Conservation (phyloP, 2,888 invertebrate genomes). For the Drosophila tripunctata region DNA sequence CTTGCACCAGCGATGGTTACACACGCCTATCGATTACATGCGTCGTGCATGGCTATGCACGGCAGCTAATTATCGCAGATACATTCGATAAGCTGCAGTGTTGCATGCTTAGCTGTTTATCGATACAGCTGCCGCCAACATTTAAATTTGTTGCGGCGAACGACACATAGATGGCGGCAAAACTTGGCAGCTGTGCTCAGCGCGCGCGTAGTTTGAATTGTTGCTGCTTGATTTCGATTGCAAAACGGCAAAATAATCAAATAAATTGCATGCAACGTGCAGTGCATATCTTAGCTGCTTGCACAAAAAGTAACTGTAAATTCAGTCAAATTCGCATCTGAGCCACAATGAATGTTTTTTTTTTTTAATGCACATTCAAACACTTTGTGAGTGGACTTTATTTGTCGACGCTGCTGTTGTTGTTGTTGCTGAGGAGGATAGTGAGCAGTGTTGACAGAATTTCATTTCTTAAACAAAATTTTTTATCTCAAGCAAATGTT, state of each 20-base stretch:
- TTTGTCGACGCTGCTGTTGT: too few relatives aligned
- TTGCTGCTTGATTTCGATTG: slow-evolving; percentile 33
- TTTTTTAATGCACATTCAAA: too few relatives aligned
- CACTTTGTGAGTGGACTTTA: too few relatives aligned
- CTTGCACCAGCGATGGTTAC: slow-evolving; percentile 50
- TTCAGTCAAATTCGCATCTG: slow-evolving; percentile 1
- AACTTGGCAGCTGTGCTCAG: accelerated
- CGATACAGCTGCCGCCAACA: slow-evolving; percentile 10
- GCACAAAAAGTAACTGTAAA: slow-evolving; percentile 38
- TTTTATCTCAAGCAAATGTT: too few relatives aligned
- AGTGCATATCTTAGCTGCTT: slow-evolving; percentile 27
- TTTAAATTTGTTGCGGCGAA: neutral
- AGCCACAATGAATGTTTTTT: too few relatives aligned
- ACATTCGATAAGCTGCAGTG: slow-evolving; percentile 29
- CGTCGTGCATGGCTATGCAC: too few relatives aligned
- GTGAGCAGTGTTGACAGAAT: too few relatives aligned
- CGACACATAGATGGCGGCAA: slow-evolving; percentile 44
- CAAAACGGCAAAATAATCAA: slow-evolving; percentile 32
- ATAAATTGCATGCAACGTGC: slow-evolving; percentile 45
- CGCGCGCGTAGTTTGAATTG: slow-evolving; percentile 18
- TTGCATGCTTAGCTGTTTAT: slow-evolving; percentile 4
- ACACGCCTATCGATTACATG: too few relatives aligned
- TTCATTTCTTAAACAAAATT: too few relatives aligned
- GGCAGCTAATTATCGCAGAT: too few relatives aligned
- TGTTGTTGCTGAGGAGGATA: too few relatives aligned